A percentile compares a stretch with the other conserved stretches of the same genome.
Evolutionary conservation across 2,797 vertebrate species (phyloP).

Genomic region (Gouania willdenowi): DNA sequence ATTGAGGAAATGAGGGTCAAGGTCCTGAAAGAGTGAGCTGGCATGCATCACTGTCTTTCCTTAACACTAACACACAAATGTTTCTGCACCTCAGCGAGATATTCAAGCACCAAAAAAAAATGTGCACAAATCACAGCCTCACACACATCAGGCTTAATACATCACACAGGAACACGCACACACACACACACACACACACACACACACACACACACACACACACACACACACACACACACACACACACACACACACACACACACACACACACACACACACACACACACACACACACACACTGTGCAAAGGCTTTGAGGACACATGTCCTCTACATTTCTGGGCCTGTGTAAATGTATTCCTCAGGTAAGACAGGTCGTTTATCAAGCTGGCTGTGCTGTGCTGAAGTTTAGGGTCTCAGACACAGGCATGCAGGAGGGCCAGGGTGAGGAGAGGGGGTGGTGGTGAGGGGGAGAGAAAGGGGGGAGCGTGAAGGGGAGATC

Average conservation of each 20-base stretch:
- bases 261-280: slow-evolving; percentile 4
- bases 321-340: slow-evolving; percentile 73
- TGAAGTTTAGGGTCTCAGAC: slow-evolving; percentile 74
- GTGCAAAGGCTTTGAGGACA: slow-evolving; percentile 59
- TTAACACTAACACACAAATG: slow-evolving; percentile 48
- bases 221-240: slow-evolving; percentile 15
- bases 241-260: slow-evolving; percentile 21
- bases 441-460: not conserved
- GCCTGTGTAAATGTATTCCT: slow-evolving; percentile 75
- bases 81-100: slow-evolving; percentile 25
- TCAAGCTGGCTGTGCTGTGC: slow-evolving; percentile 61
- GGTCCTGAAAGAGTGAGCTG: slow-evolving; percentile 74
- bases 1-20: slow-evolving; percentile 78
- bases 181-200: slow-evolving; percentile 2
- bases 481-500: slow-evolving; percentile 17
- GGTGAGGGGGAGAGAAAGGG: not conserved
- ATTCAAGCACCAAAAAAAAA: no score
- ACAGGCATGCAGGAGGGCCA: slow-evolving; percentile 44
- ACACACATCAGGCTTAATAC: no score
- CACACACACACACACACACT: slow-evolving; percentile 30
- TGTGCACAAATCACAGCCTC: no score
- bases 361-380: slow-evolving; percentile 78
- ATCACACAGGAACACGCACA: slow-evolving; percentile 21
- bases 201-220: slow-evolving; percentile 18
- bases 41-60: slow-evolving; percentile 74